Evolutionary conservation across 2,797 vertebrate species (phyloP).

Genomic region (Scyliorhinus canicula): DNA sequence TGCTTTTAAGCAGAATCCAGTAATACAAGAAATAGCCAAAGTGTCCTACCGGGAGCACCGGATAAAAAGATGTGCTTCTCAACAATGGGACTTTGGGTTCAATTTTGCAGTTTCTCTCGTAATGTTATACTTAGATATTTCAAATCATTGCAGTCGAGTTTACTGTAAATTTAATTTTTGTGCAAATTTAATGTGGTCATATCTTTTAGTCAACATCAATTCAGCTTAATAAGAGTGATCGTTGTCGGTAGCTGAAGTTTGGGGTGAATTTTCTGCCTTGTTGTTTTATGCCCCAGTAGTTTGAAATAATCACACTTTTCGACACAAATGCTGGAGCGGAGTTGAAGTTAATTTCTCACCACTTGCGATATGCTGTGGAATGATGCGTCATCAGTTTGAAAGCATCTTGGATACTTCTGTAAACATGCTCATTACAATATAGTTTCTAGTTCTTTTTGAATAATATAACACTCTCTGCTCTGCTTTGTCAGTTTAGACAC

Average conservation of each 20-base stretch:
- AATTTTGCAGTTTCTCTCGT: neutral
- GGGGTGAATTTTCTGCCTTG: neutral
- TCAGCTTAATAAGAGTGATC: neutral
- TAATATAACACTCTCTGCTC: too few species aligned
- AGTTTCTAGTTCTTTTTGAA: too few species aligned
- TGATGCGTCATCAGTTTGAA: neutral
- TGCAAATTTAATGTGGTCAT: neutral
- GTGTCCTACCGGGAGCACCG: neutral
- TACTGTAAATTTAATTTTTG: neutral
- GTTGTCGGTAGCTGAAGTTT: neutral
- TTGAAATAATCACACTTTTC: neutral
- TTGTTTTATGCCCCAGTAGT: neutral
- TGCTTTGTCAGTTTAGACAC: neutral
- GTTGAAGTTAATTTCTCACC: neutral
- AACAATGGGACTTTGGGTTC: neutral
- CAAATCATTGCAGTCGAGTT: neutral
- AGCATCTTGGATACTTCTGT: neutral
- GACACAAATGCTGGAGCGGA: too few species aligned
- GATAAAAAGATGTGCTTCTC: neutral
- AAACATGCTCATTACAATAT: neutral
- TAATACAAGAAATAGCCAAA: neutral
- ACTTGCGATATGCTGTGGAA: neutral
- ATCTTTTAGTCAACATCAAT: neutral
- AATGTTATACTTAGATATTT: neutral
- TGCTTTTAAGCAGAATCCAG: neutral